Evolutionary conservation across 2,888 invertebrate genomes (phyloP).

Genomic region (Cryptocephalus primarius): DNA sequence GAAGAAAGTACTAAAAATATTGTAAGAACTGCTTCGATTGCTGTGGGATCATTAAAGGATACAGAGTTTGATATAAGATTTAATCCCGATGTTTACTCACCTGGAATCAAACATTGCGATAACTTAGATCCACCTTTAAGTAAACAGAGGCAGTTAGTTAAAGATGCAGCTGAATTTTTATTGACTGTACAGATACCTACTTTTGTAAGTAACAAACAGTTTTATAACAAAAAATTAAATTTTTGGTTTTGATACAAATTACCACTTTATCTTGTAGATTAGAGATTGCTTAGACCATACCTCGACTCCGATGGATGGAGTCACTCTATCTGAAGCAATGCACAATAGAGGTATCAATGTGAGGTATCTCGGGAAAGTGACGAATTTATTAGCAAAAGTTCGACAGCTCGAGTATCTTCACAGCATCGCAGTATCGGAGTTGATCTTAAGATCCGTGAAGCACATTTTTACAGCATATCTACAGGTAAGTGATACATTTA

Average conservation of each 20-base stretch:
- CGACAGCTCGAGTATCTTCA: conserved; percentile 77
- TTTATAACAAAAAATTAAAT: neutral
- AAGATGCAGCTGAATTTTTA: conserved; percentile 92
- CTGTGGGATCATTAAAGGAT: conserved; percentile 90
- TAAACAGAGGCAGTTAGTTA: conserved; percentile 81
- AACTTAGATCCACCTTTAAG: conserved; percentile 55
- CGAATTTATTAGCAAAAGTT: conserved; percentile 65
- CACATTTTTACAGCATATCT: conserved; percentile 87
- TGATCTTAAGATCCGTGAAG: conserved; percentile 82
- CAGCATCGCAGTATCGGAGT: conserved; percentile 82
- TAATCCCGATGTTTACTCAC: conserved; percentile 97
- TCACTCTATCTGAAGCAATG: conserved; percentile 81
- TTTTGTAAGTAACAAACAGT: conserved; percentile 54
- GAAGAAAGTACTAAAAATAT: conserved; percentile 82
- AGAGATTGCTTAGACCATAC: conserved; percentile 85
- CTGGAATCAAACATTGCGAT: conserved; percentile 78
- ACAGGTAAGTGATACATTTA: conserved; percentile 43
- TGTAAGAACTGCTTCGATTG: conserved; percentile 78
- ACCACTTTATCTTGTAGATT: conserved; percentile 43
- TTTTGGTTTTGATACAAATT: neutral
- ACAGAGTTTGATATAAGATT: conserved; percentile 95
- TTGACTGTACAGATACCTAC: conserved; percentile 89
- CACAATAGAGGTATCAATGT: conserved; percentile 96
- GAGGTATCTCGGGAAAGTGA: conserved; percentile 89
- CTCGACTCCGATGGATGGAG: conserved; percentile 91